Base-by-base conservation (phyloP, 1,140 invertebrate species). In the Thaumetopoea pityocampa region DNA sequence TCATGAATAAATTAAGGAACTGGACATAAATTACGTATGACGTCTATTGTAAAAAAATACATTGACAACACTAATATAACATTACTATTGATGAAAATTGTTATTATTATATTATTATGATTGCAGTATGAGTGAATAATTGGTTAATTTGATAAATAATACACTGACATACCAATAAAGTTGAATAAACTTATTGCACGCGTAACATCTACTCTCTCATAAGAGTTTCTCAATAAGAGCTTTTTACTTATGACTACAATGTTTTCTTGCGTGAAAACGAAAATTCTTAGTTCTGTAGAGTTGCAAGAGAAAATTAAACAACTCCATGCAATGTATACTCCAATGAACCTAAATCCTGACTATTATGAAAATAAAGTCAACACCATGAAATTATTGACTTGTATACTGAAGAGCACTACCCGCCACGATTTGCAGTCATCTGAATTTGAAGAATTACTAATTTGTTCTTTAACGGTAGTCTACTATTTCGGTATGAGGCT, bases 401-500 rank as follows among this genome's bases (percentile, higher is more conserved):
- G 16, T 26, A 55, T 70, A 28, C 20, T 70, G 11, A 38, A 42
- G 5, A 15, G 55, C 9, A 23, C 29, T 3, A 41, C 17, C 9
- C 49, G 58, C 11, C 14, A 26, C n/a, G 40, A 8, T 16, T 11
- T 70, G 0, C 57, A 64, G 22, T 44, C 51, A n/a, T 20, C 28
- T 0, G 58, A 67, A 15, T 57, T 55, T 7, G 28, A 61, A 5
- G 46, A 62, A 4, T 20, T 70, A 4, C 32, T 67, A 1, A n/a
- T 52, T 15, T 62, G 60, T 26, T 37, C 60, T 30, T 27, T 70
- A 8, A 62, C 57, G 4, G 17, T 60, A 4, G 26, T 70, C 1
- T 70, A 67, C 17, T 70, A 58, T 16, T 70, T 70, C 30, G 64
- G 61, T 5, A 67, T 70, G 64, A 45, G 51, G 4, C 24, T 70